Conservation (phyloP, 2,888 invertebrate species). For the Aleiodes leptofemur region DNA sequence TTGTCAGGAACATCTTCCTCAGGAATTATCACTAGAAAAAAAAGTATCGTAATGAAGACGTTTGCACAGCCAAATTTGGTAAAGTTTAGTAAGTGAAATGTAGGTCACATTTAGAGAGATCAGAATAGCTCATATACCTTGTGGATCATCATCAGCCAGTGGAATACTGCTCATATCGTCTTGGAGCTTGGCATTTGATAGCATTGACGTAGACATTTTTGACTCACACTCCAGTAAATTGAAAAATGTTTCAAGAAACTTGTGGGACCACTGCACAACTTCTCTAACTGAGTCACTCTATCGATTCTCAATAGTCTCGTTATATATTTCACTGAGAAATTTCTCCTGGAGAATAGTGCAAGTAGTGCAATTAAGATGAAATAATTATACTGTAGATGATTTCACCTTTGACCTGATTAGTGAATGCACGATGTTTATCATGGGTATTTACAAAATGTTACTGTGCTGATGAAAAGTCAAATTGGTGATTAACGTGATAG, state of each 20-base stretch:
- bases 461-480: too few relatives aligned
- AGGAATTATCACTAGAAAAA: constrained; percentile 84
- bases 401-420: not conserved
- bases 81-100: constrained; percentile 38
- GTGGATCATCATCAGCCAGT: constrained; percentile 93
- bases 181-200: constrained; percentile 82
- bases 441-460: too few relatives aligned
- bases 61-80: not conserved
- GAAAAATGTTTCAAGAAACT: too few relatives aligned
- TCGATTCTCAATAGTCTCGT: too few relatives aligned
- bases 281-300: too few relatives aligned
- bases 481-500: constrained; percentile 9
- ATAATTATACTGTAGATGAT: too few relatives aligned
- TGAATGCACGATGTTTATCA: too few relatives aligned
- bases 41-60: constrained; percentile 11
- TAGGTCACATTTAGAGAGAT: constrained; percentile 44
- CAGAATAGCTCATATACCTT: constrained; percentile 77
- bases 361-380: too few relatives aligned
- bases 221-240: not conserved
- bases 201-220: constrained; percentile 60
- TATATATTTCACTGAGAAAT: too few relatives aligned
- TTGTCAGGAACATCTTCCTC: constrained; percentile 81
- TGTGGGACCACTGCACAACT: too few relatives aligned
- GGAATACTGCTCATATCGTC: constrained; percentile 90
- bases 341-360: too few relatives aligned